Conservation (phyloP, 2,888 invertebrate genomes). For the Limnephilus rhombicus region DNA sequence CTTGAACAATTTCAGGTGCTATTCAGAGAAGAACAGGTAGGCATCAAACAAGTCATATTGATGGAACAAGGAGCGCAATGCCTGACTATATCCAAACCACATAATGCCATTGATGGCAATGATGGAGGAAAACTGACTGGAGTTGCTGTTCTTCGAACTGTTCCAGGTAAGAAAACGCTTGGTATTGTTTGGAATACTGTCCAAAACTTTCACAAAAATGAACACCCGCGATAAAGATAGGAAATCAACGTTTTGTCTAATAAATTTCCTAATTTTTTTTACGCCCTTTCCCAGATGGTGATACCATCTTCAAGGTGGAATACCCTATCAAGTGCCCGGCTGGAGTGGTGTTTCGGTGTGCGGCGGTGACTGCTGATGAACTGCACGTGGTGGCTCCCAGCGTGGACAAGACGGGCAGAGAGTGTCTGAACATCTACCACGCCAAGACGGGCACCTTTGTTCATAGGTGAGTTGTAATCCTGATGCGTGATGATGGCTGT, state of each 20-base stretch:
- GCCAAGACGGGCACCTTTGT: slow-evolving; percentile 85
- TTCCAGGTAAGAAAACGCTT: slow-evolving; percentile 80
- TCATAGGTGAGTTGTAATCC: slow-evolving; percentile 71
- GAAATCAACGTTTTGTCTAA: too few species aligned
- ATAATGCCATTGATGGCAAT: slow-evolving; percentile 77
- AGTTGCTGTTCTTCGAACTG: slow-evolving; percentile 82
- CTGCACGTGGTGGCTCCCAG: slow-evolving; percentile 87
- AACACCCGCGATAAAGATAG: too few species aligned
- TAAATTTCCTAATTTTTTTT: background rate
- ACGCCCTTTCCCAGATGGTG: slow-evolving; percentile 80
- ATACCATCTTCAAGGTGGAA: slow-evolving; percentile 87
- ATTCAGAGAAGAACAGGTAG: slow-evolving; percentile 90
- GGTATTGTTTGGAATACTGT: too few species aligned
- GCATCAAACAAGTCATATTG: slow-evolving; percentile 86
- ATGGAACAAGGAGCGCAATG: slow-evolving; percentile 86
- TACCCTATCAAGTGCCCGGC: slow-evolving; percentile 86
- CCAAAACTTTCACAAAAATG: too few species aligned
- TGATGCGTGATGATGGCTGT: background rate
- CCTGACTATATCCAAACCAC: slow-evolving; percentile 84
- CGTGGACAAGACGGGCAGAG: slow-evolving; percentile 88
- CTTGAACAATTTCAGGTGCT: slow-evolving; percentile 77
- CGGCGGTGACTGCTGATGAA: slow-evolving; percentile 90
- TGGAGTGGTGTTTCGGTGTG: slow-evolving; percentile 84
- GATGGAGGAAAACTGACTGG: slow-evolving; percentile 84
- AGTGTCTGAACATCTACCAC: slow-evolving; percentile 90